Evolutionary conservation across 2,113 vertebrate species (phyloP).

Genomic region (Prunella fulvescens): DNA sequence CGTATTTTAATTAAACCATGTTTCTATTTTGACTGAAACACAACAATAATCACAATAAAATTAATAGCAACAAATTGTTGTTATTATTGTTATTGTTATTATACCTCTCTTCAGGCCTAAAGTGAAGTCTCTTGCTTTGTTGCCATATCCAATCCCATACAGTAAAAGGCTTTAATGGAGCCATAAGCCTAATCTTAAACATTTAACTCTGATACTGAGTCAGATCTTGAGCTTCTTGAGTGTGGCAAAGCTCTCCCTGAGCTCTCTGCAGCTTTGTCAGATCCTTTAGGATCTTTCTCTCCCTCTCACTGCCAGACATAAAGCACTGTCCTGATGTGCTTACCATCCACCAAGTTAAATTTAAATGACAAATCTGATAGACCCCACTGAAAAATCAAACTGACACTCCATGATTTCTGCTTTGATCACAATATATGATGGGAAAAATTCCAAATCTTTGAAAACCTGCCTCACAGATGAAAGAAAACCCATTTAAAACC

Average conservation of each 20-base stretch:
- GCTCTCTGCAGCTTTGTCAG: neutral
- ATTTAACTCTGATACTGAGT: neutral
- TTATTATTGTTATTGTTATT: neutral
- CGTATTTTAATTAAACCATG: neutral
- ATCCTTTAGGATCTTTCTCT: neutral
- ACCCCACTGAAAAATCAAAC: neutral
- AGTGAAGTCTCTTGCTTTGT: neutral
- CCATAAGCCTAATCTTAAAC: neutral
- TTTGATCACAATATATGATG: neutral
- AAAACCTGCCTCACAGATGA: neutral
- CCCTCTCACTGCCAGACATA: accelerated
- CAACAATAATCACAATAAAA: neutral
- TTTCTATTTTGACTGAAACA: neutral
- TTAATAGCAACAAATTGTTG: neutral
- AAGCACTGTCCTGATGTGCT: accelerated
- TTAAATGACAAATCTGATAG: neutral
- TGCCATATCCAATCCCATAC: neutral
- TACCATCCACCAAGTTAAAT: neutral
- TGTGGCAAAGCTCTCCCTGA: neutral
- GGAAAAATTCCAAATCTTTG: neutral
- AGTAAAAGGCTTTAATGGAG: neutral
- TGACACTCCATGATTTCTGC: neutral
- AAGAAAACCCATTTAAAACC: neutral
- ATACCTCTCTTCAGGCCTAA: neutral
- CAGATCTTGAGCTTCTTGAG: neutral